Evolutionary conservation across 1,140 invertebrate genomes (phyloP), one percentile per base, ranked within the genome.

Genomic region (Trypoxylus dichotomus): DNA sequence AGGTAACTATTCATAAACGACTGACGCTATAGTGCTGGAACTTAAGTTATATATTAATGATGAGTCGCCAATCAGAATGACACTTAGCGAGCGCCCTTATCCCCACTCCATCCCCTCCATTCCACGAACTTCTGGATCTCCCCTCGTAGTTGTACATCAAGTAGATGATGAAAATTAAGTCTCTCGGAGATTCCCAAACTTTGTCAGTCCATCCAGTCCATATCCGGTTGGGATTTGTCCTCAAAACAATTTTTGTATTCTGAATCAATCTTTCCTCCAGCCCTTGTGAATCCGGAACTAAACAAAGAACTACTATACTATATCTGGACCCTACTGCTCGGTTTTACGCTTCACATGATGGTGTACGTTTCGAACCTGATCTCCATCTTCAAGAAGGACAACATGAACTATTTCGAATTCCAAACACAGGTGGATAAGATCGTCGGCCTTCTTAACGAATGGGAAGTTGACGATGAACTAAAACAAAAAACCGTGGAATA

Each of bases 401-500:
- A 71, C 41, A 42, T 60, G 29, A 43, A 58, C 58, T 73, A 78
- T 15, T 73, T 72, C 42, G 29, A 42, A 21, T 77, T 21, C 43
- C n/a, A 42, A 13, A 29, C 15, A 2, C 32, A n/a, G 3, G 19
- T 77, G 8, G 6, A 32, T 19, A 72, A 54, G 42, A 73, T 77
- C 15, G 42, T 43, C 21, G 21, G 19, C 25, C 29, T 73, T 0
- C n/a, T 73, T 11, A 19, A 72, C 5, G 32, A 73, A 43, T 77
- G 76, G 76, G 42, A 77, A 3, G 72, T 54, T 0, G 68, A 78
- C 21, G 43, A 71, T 2, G 37, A 75, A 11, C 24, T 63, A 15
- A 68, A 78, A 32, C 8, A 78, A 10, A 75, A 76, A 29, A 71
- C 74, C 21, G 11, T 76, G 19, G 68, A 78, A 3, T 76, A 72